These are phyloP conservation scores for Sesia apiformis DNA, from an alignment of 2,888 invertebrate species.

Conservation along the genomic window DNA sequence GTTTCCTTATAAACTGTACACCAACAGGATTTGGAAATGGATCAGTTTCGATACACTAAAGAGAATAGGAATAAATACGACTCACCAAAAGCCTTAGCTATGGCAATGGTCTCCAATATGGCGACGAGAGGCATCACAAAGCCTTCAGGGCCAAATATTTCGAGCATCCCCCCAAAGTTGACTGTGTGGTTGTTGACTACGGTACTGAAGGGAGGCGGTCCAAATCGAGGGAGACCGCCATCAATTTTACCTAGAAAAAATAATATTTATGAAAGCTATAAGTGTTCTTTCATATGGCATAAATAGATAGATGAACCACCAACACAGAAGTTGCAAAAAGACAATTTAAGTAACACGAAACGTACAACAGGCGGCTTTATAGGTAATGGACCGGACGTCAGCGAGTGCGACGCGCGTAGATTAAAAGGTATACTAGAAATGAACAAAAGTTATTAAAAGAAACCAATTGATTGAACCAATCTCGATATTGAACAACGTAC, in stretches of 20 bases:
- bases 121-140: slow-evolving; percentile 82
- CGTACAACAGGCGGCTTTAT: too few relatives aligned
- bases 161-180: slow-evolving; percentile 76
- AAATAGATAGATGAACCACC: too few relatives aligned
- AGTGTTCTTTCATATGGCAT: too few relatives aligned
- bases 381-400: too few relatives aligned
- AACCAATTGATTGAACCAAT: neutral
- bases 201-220: slow-evolving; percentile 80
- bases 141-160: slow-evolving; percentile 75
- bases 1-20: too few relatives aligned
- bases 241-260: slow-evolving; percentile 70
- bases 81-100: slow-evolving; percentile 85
- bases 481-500: neutral
- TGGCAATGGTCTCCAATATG: slow-evolving; percentile 82
- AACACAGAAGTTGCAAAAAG: too few relatives aligned
- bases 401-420: too few relatives aligned
- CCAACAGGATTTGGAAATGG: too few relatives aligned
- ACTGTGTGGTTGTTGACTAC: slow-evolving; percentile 70
- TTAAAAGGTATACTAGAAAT: too few relatives aligned
- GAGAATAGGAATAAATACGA: neutral
- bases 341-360: too few relatives aligned
- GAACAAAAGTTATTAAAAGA: neutral
- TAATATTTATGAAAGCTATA: too few relatives aligned
- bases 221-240: slow-evolving; percentile 81
- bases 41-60: too few relatives aligned